Conservation (phyloP, 2,113 vertebrate species). For the Macrotis lagotis region DNA sequence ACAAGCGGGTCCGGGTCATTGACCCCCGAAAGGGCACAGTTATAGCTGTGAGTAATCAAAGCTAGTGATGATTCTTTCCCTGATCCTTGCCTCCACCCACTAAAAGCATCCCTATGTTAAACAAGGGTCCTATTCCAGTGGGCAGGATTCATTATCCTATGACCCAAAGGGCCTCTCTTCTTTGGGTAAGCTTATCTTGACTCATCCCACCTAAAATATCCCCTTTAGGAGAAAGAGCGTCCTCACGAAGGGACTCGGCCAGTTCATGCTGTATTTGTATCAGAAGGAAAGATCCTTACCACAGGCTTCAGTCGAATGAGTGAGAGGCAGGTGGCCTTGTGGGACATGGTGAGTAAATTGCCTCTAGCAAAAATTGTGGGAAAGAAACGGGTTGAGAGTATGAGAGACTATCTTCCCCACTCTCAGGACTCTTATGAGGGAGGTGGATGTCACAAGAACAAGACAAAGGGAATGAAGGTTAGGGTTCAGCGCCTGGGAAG, state of each 20-base stretch:
- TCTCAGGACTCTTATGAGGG: not conserved
- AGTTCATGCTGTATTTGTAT: conserved; percentile 86
- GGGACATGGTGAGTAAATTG: conserved; percentile 87
- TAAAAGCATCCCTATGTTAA: not conserved
- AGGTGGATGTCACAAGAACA: not conserved
- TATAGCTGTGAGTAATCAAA: conserved; percentile 80
- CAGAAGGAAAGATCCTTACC: conserved; percentile 89
- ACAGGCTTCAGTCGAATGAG: conserved; percentile 95
- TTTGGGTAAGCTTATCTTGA: not conserved
- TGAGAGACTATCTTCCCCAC: not conserved
- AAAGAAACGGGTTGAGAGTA: not conserved
- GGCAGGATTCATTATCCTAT: not conserved
- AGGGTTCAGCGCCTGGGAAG: not conserved
- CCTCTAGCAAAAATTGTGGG: not conserved
- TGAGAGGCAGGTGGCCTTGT: conserved; percentile 94
- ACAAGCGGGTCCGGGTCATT: conserved; percentile 89
- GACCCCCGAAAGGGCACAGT: conserved; percentile 89
- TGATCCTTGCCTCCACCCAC: not conserved
- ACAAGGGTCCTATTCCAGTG: not conserved
- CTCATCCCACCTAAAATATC: not conserved
- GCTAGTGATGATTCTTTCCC: not conserved
- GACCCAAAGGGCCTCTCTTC: not conserved
- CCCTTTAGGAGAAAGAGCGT: conserved; percentile 89
- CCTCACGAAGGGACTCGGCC: conserved; percentile 92
- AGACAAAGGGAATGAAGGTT: not conserved